Percentiles rank a stretch among this genome's conserved stretches.
Evolutionary conservation across 1,140 invertebrate genomes (phyloP).

Genomic region (Lysiphlebus fabarum): DNA sequence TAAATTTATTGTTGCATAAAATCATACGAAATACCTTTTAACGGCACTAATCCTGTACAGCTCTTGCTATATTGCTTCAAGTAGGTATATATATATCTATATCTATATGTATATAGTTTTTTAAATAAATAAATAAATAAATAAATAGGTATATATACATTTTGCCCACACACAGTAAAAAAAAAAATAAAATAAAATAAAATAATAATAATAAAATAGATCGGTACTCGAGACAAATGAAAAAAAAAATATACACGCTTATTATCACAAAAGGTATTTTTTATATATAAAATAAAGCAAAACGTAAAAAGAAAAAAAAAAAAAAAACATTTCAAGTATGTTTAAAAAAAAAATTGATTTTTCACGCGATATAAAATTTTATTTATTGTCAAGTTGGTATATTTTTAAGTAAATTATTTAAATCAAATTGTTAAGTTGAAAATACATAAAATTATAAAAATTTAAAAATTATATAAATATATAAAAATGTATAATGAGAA

Average conservation of each 20-base stretch:
- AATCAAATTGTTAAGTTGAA: no score
- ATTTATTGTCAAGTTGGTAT: no score
- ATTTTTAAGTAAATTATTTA: no score
- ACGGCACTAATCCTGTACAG: slow-evolving; percentile 37
- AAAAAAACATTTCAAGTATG: slow-evolving; percentile 18
- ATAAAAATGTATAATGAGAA: no score
- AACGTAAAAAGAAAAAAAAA: slow-evolving; percentile 7
- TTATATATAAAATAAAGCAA: no score
- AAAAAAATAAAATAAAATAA: no score
- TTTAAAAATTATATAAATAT: no score
- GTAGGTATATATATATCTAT: no score
- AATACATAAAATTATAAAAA: no score
- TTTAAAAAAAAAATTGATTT: slow-evolving; percentile 35
- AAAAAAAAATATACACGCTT: slow-evolving; percentile 11
- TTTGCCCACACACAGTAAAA: slow-evolving; percentile 33
- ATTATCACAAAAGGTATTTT: background rate
- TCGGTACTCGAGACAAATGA: slow-evolving; percentile 34
- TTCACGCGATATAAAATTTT: slow-evolving; percentile 35
- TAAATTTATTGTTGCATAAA: slow-evolving; percentile 36
- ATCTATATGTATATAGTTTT: no score
- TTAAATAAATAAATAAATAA: no score
- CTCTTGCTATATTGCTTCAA: no score
- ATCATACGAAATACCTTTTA: slow-evolving; percentile 43
- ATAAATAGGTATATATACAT: slow-evolving; percentile 34
- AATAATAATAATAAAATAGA: slow-evolving; percentile 37